Evolutionary conservation across 2,113 vertebrate species (phyloP).

Genomic region (pig (Sus scrofa)): DNA sequence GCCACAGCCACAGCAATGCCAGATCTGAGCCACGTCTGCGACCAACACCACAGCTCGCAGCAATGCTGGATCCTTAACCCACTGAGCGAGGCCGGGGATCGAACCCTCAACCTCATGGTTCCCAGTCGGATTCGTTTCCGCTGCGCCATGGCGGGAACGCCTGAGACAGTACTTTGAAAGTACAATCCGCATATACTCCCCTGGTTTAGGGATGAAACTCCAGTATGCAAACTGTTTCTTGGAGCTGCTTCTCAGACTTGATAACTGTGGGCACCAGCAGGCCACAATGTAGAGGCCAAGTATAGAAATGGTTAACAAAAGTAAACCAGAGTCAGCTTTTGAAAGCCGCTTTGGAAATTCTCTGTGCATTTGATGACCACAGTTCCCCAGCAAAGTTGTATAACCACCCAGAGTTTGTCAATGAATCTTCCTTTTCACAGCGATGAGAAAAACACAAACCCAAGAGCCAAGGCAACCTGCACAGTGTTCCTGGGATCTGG

Average conservation of each 20-base stretch:
- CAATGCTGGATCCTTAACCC: no score
- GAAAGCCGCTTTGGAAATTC: neutral
- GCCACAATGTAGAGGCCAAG: neutral
- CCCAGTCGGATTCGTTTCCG: no score
- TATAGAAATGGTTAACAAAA: neutral
- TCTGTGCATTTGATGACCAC: neutral
- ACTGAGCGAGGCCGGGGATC: no score
- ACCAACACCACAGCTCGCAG: no score
- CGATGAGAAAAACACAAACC: constrained; percentile 26
- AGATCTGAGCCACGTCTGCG: no score
- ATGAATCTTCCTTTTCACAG: neutral
- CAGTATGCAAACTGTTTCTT: neutral
- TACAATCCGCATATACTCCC: neutral
- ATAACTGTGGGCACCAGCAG: neutral
- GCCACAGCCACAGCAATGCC: no score
- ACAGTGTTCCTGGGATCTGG: neutral
- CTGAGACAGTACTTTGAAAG: neutral
- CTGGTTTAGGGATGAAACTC: neutral
- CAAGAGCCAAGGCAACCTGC: neutral
- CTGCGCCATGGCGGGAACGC: no score
- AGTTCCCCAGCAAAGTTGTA: neutral
- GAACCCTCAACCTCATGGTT: no score
- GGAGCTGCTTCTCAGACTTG: neutral
- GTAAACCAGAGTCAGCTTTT: neutral
- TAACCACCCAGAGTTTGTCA: neutral